Percentiles rank a stretch among this genome's conserved stretches.
Evolutionary conservation across 2,888 invertebrate species (phyloP).

Genomic region (Opisthograptis luteolata): DNA sequence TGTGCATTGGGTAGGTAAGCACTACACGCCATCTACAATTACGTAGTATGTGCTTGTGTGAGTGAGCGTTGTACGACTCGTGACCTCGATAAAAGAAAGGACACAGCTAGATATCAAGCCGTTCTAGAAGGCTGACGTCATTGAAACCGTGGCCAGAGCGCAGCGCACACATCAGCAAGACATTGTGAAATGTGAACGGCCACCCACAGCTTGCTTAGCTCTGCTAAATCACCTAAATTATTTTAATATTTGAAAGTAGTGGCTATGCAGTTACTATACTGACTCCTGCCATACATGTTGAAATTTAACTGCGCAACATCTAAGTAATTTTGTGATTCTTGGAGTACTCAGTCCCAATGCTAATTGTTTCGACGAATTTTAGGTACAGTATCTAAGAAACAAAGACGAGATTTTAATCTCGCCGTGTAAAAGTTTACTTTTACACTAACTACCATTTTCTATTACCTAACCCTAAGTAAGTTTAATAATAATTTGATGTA

Average conservation of each 20-base stretch:
- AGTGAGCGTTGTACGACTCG: conserved; percentile 66
- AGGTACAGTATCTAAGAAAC: conserved; percentile 78
- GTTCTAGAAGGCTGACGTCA: conserved; percentile 83
- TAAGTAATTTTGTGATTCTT: conserved; percentile 67
- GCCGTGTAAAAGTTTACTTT: conserved; percentile 41
- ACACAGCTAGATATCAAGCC: conserved; percentile 65
- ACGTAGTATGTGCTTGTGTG: conserved; percentile 64
- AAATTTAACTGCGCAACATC: conserved; percentile 68
- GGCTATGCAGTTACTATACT: conserved; percentile 79
- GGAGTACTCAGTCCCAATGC: conserved; percentile 74
- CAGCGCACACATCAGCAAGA: conserved; percentile 67
- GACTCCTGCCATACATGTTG: conserved; percentile 78
- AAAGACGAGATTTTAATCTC: conserved; percentile 42
- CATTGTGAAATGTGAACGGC: conserved; percentile 84
- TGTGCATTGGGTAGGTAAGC: conserved; percentile 43
- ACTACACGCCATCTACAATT: conserved; percentile 33
- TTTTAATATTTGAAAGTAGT: conserved; percentile 76
- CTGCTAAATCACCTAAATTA: conserved; percentile 70
- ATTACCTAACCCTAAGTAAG: conserved; percentile 5
- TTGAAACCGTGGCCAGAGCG: conserved; percentile 67
- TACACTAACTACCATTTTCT: conserved; percentile 15
- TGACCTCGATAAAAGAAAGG: conserved; percentile 78
- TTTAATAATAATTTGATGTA: background rate
- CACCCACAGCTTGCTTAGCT: conserved; percentile 75
- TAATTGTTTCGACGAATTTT: conserved; percentile 78